Evolutionary conservation across 2,888 invertebrate species (phyloP), one percentile per base, ranked within the genome.

Genomic region (Ptilodon capucinus): DNA sequence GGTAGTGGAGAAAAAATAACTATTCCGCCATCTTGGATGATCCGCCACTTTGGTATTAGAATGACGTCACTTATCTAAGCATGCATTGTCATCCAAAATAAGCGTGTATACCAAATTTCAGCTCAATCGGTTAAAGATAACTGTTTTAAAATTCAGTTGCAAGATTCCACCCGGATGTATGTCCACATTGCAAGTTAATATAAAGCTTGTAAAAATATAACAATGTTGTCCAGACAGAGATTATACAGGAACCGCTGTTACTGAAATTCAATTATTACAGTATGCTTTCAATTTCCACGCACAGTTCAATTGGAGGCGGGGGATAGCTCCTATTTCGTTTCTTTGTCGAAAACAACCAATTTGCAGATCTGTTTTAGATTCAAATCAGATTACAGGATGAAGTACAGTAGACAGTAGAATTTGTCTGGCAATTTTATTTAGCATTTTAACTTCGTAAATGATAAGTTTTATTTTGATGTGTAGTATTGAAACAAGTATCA

Each of bases 181-280:
- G n/a, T n/a, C n/a, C n/a, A n/a, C n/a, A n/a, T n/a, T n/a, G n/a
- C n/a, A n/a, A n/a, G n/a, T n/a, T n/a, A n/a, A n/a, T n/a, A n/a
- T n/a, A n/a, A n/a, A n/a, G n/a, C n/a, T n/a, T n/a, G n/a, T n/a
- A 32, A 14, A 36, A 35, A 38, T 16, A 40, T 21, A 32, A 40
- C 17, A 7, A 32, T 8, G 11, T 32, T 6, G 13, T 2, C 44
- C 53, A 52, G 54, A 43, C 53, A 35, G 48, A 49, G 25, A 53
- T 57, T 63, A 64, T 45, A 64, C 54, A 56, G 53, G 43, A 59
- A 62, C 74, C 69, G 46, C 66, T 60, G 68, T 68, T 60, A 57
- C 68, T 60, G 66, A 73, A 81, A 82, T 81, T 81, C 76, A 81
- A 81, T 83, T 83, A 81, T 74, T 68, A 46, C 58, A 56, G 58